phyloP scores from a whole-genome alignment of 2,888 invertebrate species.

The Zaprionus lineosus region DNA sequence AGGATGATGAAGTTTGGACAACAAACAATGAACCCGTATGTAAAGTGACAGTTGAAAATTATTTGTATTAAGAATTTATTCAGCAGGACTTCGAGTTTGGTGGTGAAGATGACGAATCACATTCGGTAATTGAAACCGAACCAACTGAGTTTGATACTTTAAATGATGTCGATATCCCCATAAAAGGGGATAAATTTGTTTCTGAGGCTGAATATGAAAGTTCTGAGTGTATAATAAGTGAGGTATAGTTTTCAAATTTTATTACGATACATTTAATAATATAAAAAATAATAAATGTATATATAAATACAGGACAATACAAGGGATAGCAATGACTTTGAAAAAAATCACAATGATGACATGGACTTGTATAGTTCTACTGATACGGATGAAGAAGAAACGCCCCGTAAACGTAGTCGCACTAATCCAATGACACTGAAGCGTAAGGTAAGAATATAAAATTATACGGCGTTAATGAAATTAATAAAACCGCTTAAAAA shows the following conservation, averaged over 20 bases:
- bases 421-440: slow-evolving; percentile 18
- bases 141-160: neutral
- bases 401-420: neutral
- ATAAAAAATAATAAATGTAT: too few relatives aligned
- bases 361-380: neutral
- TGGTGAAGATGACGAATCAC: neutral
- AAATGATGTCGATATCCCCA: neutral
- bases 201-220: slow-evolving; percentile 6
- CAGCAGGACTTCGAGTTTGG: slow-evolving; percentile 7
- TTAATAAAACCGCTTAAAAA: neutral
- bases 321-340: neutral
- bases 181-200: neutral
- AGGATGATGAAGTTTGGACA: slow-evolving; percentile 10
- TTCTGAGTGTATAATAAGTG: neutral
- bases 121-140: neutral
- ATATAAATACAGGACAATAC: neutral
- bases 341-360: too few relatives aligned
- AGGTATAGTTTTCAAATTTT: too few relatives aligned
- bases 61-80: neutral
- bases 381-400: slow-evolving; percentile 17
- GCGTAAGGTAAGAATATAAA: slow-evolving; percentile 17
- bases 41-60: too few relatives aligned
- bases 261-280: too few relatives aligned
- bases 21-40: too few relatives aligned
- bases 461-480: neutral